Base-by-base conservation (phyloP, 1,140 invertebrate species). In the Papilio helenus region DNA sequence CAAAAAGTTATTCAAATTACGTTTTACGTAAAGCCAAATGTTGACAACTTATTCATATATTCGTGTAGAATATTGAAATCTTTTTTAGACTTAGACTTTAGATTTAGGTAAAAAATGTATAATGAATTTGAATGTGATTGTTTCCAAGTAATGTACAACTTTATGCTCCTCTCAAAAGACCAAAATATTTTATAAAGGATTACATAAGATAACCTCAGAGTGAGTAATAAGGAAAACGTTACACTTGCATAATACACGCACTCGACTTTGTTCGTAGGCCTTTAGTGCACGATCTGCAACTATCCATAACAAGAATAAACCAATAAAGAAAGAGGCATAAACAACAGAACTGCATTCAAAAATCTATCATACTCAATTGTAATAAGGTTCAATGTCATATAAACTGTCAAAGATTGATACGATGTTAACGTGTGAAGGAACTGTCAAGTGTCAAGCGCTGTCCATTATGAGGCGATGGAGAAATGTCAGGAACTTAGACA, bases 401-500 rank as follows among this genome's bases (percentile, higher is more conserved):
- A 76, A 46, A 55, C 29, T 55, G 1, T 23, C 1, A 26, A 55
- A 72, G 58, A 10, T 10, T 79, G 23, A 71, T 86, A 29, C 76
- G 73, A 46, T 79, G 58, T 73, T 23, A 39, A 79, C 44, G 51
- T 71, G 16, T 78, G 79, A 68, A 77, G 26, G 80, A 82, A 79
- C 81, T 82, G 82, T 79, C 84, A 87, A 88, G 85, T 89, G 86
- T 89, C 87, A 89, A 89, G 87, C 82, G 87, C 80, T 85, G 81
- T 83, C 86, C 87, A 88, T 89, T 87, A 87, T 89, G 87, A 85
- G 72, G 82, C 82, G 80, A 88, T 87, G 84, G 83, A 87, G 85
- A 87, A 89, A 87, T 89, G 87, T 89, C 84, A 84, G 73, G 83
- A 82, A 86, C 82, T 88, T 89, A 88, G 86, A 80, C 82, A 87